Evolutionary conservation across 1,140 invertebrate species (phyloP).

Genomic region (Berghia stephanieae): DNA sequence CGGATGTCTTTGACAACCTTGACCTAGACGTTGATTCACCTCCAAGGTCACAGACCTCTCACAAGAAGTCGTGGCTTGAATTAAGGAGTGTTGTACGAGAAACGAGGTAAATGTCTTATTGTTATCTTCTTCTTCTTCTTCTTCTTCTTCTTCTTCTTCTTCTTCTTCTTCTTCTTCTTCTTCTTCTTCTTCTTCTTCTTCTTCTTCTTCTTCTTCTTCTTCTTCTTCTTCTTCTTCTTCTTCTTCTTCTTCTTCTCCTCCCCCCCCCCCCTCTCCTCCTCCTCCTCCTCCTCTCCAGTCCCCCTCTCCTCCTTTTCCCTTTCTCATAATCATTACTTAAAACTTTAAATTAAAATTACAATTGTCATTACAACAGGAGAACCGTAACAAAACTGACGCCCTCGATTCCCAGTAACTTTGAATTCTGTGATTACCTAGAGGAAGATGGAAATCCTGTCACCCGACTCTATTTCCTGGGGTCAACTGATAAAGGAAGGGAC

Average conservation of each 20-base stretch:
- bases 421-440: conserved; percentile 72
- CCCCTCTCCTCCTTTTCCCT: no score
- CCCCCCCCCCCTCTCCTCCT: no score
- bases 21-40: conserved; percentile 35
- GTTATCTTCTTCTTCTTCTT: no score
- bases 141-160: no score
- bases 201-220: no score
- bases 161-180: no score
- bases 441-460: conserved; percentile 47
- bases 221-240: no score
- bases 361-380: conserved; percentile 68
- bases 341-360: background rate
- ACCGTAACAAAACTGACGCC: conserved; percentile 66
- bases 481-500: conserved; percentile 84
- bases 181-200: no score
- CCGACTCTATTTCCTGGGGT: conserved; percentile 88
- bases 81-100: conserved; percentile 83
- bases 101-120: conserved; percentile 69
- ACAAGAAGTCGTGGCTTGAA: conserved; percentile 76
- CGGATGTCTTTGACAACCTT: conserved; percentile 44
- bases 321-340: background rate
- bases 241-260: no score
- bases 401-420: conserved; percentile 66
- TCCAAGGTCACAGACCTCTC: conserved; percentile 29
- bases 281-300: no score